Base-by-base conservation (phyloP, 2,797 vertebrate species). In the Emydoidea blandingii region DNA sequence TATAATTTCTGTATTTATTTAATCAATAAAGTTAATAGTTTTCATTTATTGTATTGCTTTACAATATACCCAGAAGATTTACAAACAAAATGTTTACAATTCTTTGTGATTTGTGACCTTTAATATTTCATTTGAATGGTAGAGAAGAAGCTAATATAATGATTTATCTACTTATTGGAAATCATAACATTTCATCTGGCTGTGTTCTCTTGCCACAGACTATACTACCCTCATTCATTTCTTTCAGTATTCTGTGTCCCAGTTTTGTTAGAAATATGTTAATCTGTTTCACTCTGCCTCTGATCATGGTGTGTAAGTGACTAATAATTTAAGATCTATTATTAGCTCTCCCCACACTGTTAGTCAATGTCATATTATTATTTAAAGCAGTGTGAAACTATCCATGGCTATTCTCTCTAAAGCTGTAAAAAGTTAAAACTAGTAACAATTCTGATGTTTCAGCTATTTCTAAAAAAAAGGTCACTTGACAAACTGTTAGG, bases 261-360 rank as follows among this genome's bases (percentile, higher is more conserved):
- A 92, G 11, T 97, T 98, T 92, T 89, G 18, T 86, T 85, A 83
- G 90, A 91, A 94, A 87, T 44, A 74, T 16, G 79, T 95, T 72
- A 89, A 90, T 96, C 87, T 72, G 74, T 96, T 88, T 94, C 81
- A 10, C 88, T 94, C 74, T 92, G 74, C 93, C 92, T 92, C 95
- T 95, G 93, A 96, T 92, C 78, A 81, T 90, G 91, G 91, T 78
- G 62, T 83, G 95, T 92, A 89, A 94, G 91, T 97, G 97, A 98
- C 97, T 97, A 94, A 96, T 96, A 92, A 87, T 92, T 92, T 86
- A 94, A 92, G 90, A 88, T 95, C 96, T 98, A 97, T 98, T 97
- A 97, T 98, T 97, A 97, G 96, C 96, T 82, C 83, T 89, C 41
- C 94, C 90, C 93, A 91, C 87, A 56, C 85, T 91, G 56, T 96